These are phyloP conservation scores for Lepidurus packardi DNA, from an alignment of 1,140 invertebrate genomes.

Conservation along the genomic window DNA sequence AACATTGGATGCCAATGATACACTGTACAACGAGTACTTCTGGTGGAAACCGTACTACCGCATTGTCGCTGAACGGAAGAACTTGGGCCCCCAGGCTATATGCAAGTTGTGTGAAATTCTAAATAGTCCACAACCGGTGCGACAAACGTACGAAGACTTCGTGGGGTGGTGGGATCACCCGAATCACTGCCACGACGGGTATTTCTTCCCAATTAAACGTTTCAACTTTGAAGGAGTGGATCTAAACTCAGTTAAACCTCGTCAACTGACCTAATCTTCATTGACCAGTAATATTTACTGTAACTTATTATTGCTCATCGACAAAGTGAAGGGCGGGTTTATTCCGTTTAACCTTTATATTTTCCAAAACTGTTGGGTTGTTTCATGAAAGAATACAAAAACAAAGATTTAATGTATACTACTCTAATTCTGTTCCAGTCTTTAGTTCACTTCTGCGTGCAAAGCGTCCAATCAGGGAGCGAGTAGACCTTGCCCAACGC, in stretches of 20 bases:
- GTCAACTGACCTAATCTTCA: neutral
- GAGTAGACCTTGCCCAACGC: no score
- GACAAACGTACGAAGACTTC: conserved; percentile 27
- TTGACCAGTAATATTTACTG: no score
- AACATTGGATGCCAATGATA: conserved; percentile 45
- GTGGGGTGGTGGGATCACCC: conserved; percentile 23
- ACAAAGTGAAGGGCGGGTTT: no score
- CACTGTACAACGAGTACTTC: conserved; percentile 41
- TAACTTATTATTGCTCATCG: no score
- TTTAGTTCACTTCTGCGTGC: no score
- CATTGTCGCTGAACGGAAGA: neutral
- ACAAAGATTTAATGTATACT: no score
- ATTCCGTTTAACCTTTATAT: no score
- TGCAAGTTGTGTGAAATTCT: conserved; percentile 31
- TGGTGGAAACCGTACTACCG: conserved; percentile 40
- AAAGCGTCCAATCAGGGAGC: no score
- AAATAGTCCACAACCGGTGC: neutral
- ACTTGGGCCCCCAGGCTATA: conserved; percentile 20
- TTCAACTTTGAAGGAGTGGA: neutral
- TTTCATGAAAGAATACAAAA: no score
- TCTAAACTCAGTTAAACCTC: neutral
- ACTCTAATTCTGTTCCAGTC: no score
- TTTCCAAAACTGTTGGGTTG: no score
- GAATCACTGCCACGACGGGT: conserved; percentile 11
- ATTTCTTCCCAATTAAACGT: neutral